Percentiles rank a stretch among this genome's conserved stretches.
Conservation (phyloP, 2,113 vertebrate genomes). For the Scortum barcoo region DNA sequence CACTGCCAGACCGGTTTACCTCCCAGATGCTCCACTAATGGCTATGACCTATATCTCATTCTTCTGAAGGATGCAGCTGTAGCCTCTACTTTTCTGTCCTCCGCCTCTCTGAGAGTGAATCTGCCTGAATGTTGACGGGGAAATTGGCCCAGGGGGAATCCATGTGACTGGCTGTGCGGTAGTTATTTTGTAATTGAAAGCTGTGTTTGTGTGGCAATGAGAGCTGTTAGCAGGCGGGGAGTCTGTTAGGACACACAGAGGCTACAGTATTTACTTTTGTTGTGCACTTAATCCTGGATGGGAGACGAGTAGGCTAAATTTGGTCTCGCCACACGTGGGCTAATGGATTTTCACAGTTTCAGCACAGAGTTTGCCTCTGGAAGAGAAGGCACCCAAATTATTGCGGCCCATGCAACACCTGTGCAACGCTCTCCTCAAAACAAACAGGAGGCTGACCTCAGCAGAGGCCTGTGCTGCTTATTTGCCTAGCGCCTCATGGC, state of each 20-base stretch:
- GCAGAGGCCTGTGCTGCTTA: constrained; percentile 37
- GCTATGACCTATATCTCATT: constrained; percentile 38
- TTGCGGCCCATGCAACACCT: not conserved
- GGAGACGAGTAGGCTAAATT: not conserved
- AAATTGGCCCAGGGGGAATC: constrained; percentile 40
- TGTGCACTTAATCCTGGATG: not conserved
- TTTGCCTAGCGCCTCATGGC: constrained; percentile 52
- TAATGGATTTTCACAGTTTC: constrained; percentile 8
- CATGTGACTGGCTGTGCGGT: constrained; percentile 69
- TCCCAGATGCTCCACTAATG: constrained; percentile 28
- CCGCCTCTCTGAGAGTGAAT: constrained; percentile 9
- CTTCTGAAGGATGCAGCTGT: constrained; percentile 16
- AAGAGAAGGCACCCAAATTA: not conserved
- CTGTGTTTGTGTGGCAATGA: constrained; percentile 24
- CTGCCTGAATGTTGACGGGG: constrained; percentile 30
- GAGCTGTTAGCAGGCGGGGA: constrained; percentile 12
- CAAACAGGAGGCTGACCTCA: constrained; percentile 22
- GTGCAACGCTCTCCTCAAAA: not conserved
- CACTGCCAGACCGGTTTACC: constrained; percentile 10
- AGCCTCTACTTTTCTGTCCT: constrained; percentile 30
- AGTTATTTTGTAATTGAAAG: constrained; percentile 69
- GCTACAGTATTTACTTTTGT: not conserved
- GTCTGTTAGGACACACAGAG: constrained; percentile 6
- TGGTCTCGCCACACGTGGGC: constrained; percentile 11
- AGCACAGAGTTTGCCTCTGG: not conserved